Conservation (phyloP, 2,888 invertebrate genomes). For the Drosophila yooni region DNA sequence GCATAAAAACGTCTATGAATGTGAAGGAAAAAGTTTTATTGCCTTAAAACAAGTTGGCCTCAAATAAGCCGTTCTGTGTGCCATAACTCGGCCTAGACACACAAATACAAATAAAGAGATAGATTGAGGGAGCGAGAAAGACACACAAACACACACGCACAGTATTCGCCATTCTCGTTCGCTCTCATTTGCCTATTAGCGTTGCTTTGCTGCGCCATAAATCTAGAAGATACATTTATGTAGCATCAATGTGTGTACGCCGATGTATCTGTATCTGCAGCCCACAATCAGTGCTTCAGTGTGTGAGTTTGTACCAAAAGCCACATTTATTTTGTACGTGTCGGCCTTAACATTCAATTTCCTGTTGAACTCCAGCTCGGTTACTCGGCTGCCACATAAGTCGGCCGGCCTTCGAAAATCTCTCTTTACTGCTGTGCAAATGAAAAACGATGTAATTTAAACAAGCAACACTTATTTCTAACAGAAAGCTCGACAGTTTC, state of each 20-base stretch:
- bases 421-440: conserved; percentile 10
- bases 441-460: conserved; percentile 36
- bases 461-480: conserved; percentile 34
- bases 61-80: conserved; percentile 18
- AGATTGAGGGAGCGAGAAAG: background rate
- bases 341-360: conserved; percentile 69
- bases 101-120: background rate
- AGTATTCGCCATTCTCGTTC: conserved; percentile 31
- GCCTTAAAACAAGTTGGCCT: conserved; percentile 68
- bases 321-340: conserved; percentile 49
- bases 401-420: conserved; percentile 15
- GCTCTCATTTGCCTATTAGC: conserved; percentile 74
- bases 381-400: conserved; percentile 14
- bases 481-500: conserved; percentile 17
- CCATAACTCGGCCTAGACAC: conserved; percentile 22
- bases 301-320: conserved; percentile 30
- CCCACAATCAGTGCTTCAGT: conserved; percentile 43
- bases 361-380: conserved; percentile 42
- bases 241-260: conserved; percentile 38
- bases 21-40: conserved; percentile 70
- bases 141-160: conserved; percentile 4
- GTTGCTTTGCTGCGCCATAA: conserved; percentile 69
- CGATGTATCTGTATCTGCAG: conserved; percentile 30
- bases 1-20: conserved; percentile 72
- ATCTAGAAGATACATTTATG: conserved; percentile 74